phyloP scores from a whole-genome alignment of 2,113 vertebrate genomes.

The Leptosomus discolor region DNA sequence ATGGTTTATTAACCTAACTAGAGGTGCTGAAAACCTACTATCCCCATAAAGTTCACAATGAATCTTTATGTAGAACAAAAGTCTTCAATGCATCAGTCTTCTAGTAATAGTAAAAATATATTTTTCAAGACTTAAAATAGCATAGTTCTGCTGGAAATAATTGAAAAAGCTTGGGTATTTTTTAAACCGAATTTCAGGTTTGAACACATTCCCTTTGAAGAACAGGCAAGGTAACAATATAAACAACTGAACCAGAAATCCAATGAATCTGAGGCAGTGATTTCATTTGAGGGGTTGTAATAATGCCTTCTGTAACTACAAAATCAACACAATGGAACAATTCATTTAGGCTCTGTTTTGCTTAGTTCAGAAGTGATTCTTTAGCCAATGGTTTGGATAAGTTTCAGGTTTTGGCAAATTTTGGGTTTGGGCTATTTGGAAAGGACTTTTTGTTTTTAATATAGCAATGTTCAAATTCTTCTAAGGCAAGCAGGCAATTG shows the following conservation, averaged over 20 bases:
- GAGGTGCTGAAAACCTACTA: neutral
- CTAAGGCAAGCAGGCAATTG: neutral
- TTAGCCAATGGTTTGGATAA: neutral
- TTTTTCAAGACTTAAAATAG: neutral
- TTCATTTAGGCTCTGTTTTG: neutral
- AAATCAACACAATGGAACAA: neutral
- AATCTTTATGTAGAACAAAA: neutral
- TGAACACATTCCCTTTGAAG: neutral
- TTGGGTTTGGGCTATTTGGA: neutral
- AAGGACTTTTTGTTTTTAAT: neutral
- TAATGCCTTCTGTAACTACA: neutral
- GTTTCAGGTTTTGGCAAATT: neutral
- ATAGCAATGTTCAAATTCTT: neutral
- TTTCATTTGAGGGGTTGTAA: neutral
- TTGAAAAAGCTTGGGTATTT: accelerated
- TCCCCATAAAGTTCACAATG: neutral
- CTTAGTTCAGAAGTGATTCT: neutral
- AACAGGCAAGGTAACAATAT: neutral
- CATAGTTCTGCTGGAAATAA: neutral
- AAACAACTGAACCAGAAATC: neutral
- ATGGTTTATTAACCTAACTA: neutral
- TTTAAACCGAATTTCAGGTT: neutral
- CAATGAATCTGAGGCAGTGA: neutral
- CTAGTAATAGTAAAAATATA: neutral
- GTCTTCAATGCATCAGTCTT: neutral